Evolutionary conservation across 1,140 invertebrate genomes (phyloP).

Genomic region (Macrosteles quadrilineatus): DNA sequence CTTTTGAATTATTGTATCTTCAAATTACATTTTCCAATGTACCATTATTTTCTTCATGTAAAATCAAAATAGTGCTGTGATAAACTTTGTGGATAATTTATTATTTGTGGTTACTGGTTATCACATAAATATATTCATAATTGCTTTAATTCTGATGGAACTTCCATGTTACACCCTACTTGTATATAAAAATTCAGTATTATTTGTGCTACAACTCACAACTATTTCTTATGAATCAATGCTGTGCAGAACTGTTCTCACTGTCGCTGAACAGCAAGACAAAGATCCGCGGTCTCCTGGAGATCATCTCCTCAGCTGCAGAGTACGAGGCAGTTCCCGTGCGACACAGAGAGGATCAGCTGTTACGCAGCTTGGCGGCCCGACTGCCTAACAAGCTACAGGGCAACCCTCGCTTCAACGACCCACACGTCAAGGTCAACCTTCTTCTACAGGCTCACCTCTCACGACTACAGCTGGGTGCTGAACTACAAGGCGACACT

Average conservation of each 20-base stretch:
- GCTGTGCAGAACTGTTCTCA: slow-evolving; percentile 85
- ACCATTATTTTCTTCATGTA: too few species aligned
- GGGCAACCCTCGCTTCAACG: slow-evolving; percentile 77
- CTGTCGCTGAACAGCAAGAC: slow-evolving; percentile 96
- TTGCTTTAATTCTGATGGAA: too few species aligned
- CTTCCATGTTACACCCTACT: too few species aligned
- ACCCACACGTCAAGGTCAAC: slow-evolving; percentile 98
- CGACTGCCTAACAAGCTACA: slow-evolving; percentile 77
- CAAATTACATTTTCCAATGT: too few species aligned
- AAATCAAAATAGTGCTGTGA: too few species aligned
- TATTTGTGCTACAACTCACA: too few species aligned
- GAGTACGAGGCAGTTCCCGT: slow-evolving; percentile 96
- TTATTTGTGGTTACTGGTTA: too few species aligned
- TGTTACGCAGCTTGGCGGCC: slow-evolving; percentile 78
- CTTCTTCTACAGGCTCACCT: slow-evolving; percentile 95
- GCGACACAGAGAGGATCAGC: slow-evolving; percentile 90
- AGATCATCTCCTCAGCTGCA: slow-evolving; percentile 97
- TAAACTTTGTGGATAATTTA: too few species aligned
- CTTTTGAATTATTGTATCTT: too few species aligned
- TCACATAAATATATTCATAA: too few species aligned
- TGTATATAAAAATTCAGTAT: too few species aligned
- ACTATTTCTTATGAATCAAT: too few species aligned
- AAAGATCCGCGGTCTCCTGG: slow-evolving; percentile 93
- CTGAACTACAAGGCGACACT: slow-evolving; percentile 96
- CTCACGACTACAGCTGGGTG: slow-evolving; percentile 88